Evolutionary conservation across 92 coral and sea anemone genomes (phyloP).

Genomic region (Pocillopora grandis): DNA sequence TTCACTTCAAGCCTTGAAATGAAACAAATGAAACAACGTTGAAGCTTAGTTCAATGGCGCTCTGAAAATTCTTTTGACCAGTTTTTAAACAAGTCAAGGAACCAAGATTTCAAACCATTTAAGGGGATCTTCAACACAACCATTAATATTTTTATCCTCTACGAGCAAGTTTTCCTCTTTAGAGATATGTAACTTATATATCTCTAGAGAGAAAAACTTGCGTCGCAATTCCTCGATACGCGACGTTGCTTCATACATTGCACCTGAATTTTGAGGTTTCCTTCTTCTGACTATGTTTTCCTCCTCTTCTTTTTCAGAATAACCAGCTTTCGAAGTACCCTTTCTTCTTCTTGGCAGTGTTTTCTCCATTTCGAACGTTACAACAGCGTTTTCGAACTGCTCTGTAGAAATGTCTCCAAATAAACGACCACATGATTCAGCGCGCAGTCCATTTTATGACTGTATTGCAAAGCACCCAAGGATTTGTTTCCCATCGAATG

Average conservation of each 20-base stretch:
- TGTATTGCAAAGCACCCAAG: slow-evolving; percentile 83
- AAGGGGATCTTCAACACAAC: slow-evolving; percentile 66
- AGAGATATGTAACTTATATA: not conserved
- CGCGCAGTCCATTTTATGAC: slow-evolving; percentile 79
- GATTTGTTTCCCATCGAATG: slow-evolving; percentile 98
- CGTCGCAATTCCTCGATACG: slow-evolving; percentile 40
- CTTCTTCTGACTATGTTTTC: slow-evolving; percentile 38
- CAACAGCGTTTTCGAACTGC: not conserved
- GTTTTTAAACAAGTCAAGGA: slow-evolving; percentile 71
- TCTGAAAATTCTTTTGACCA: slow-evolving; percentile 77
- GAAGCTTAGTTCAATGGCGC: slow-evolving; percentile 66
- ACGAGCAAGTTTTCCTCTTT: not conserved
- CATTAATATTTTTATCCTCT: not conserved
- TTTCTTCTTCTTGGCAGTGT: slow-evolving; percentile 30
- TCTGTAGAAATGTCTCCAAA: slow-evolving; percentile 3
- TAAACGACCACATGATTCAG: too few relatives aligned
- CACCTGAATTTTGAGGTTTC: slow-evolving; percentile 18
- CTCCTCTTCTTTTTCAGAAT: slow-evolving; percentile 22
- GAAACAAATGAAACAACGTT: slow-evolving; percentile 47
- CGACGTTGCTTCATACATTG: slow-evolving; percentile 16
- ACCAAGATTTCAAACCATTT: slow-evolving; percentile 98
- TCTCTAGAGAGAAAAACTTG: too few relatives aligned
- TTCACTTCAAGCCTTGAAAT: slow-evolving; percentile 68
- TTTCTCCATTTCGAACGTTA: slow-evolving; percentile 49
- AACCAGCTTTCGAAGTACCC: not conserved